Percentiles rank a stretch among this genome's conserved stretches.
Conservation (phyloP, 2,888 invertebrate species). For the Limnephilus rhombicus region DNA sequence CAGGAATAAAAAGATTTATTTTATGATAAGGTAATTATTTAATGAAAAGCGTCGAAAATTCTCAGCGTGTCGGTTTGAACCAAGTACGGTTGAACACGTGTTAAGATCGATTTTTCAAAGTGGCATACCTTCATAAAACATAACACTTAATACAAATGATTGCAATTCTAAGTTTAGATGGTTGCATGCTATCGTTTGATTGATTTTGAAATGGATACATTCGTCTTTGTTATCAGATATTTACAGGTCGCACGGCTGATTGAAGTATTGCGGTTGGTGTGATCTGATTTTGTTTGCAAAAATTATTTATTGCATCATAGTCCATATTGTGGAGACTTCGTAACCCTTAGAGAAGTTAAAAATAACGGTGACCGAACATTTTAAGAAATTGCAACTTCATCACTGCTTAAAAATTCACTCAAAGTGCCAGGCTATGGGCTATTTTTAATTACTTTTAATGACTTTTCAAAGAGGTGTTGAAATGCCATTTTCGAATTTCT, state of each 20-base stretch:
- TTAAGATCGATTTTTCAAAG: not conserved
- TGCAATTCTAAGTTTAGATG: conserved; percentile 17
- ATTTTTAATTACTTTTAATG: too few relatives aligned
- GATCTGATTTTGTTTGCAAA: not conserved
- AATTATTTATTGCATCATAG: not conserved
- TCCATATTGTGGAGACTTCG: too few relatives aligned
- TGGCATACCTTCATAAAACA: not conserved
- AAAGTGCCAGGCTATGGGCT: too few relatives aligned
- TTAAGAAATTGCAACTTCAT: too few relatives aligned
- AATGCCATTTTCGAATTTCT: too few relatives aligned
- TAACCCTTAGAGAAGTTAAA: too few relatives aligned
- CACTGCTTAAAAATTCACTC: too few relatives aligned
- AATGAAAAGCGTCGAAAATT: not conserved
- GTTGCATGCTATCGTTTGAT: not conserved
- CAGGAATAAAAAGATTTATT: too few relatives aligned
- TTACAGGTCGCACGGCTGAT: not conserved
- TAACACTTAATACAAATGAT: not conserved
- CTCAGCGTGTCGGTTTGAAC: not conserved
- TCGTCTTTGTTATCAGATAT: not conserved
- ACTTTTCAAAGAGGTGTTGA: too few relatives aligned
- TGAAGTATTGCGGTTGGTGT: not conserved
- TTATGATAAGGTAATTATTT: too few relatives aligned
- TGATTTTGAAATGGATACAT: not conserved
- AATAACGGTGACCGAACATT: too few relatives aligned
- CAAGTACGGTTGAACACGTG: not conserved